Evolutionary conservation across 2,113 vertebrate genomes (phyloP).

Genomic region (Crocuta crocuta): DNA sequence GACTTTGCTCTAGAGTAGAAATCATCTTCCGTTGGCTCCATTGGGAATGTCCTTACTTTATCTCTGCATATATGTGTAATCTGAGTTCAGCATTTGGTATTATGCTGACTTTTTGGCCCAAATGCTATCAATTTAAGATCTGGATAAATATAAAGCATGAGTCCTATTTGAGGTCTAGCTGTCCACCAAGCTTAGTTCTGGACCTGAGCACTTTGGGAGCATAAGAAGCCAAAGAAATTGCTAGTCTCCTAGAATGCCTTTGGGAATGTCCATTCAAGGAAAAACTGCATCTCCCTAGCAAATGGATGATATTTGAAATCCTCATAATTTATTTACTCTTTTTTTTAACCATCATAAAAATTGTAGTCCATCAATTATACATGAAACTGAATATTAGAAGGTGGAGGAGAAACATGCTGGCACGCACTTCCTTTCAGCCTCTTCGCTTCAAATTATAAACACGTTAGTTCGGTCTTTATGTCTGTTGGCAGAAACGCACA

Average conservation of each 20-base stretch:
- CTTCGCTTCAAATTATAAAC: conserved; percentile 74
- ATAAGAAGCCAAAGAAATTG: conserved; percentile 63
- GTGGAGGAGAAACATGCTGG: conserved; percentile 49
- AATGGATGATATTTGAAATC: conserved; percentile 82
- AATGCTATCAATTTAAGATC: background rate
- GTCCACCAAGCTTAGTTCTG: background rate
- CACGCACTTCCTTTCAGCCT: conserved; percentile 63
- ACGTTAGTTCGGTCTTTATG: background rate
- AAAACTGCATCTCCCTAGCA: conserved; percentile 74
- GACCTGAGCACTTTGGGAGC: background rate
- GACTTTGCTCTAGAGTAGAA: background rate
- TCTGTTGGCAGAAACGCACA: background rate
- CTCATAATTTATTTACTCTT: conserved; percentile 86
- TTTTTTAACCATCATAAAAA: conserved; percentile 82
- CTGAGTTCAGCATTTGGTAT: background rate
- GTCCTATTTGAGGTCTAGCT: background rate
- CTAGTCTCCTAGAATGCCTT: conserved; percentile 59
- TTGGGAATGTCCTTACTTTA: background rate
- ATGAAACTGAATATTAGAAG: conserved; percentile 79
- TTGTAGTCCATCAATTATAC: conserved; percentile 81
- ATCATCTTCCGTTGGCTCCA: background rate
- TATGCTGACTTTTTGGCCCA: background rate
- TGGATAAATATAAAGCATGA: background rate
- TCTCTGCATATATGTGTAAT: background rate
- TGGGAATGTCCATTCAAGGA: conserved; percentile 72